phyloP scores from a whole-genome alignment of 2,888 invertebrate genomes.

The Bibio marci region DNA sequence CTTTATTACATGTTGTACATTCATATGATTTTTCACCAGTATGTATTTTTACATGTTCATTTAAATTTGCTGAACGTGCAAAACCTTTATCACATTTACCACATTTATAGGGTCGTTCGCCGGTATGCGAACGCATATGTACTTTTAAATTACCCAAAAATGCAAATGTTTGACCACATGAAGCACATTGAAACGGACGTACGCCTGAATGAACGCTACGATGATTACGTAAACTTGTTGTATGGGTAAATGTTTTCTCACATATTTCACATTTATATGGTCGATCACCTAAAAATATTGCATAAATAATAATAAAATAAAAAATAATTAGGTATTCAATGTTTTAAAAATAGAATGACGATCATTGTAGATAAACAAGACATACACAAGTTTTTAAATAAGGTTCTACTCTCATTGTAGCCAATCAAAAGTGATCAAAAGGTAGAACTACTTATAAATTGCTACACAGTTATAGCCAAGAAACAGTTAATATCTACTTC shows the following conservation, averaged over 20 bases:
- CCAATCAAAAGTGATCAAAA: no score
- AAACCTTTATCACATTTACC: slow-evolving; percentile 8
- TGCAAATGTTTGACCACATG: slow-evolving; percentile 8
- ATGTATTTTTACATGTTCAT: slow-evolving; percentile 7
- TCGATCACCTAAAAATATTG: slow-evolving; percentile 4
- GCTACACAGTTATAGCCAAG: no score
- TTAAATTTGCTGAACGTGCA: slow-evolving; percentile 6
- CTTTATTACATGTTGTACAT: slow-evolving; percentile 6
- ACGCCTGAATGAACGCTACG: slow-evolving; percentile 5
- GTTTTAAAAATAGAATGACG: no score
- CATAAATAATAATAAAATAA: no score
- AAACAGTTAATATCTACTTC: no score
- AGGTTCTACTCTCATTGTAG: no score
- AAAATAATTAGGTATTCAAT: no score
- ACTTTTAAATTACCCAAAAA: slow-evolving; percentile 7
- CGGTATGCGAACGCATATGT: slow-evolving; percentile 8
- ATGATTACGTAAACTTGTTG: slow-evolving; percentile 7
- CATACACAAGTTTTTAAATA: no score
- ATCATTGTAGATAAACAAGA: no score
- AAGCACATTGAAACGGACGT: slow-evolving; percentile 6
- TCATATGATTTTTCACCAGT: slow-evolving; percentile 4
- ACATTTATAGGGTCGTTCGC: slow-evolving; percentile 7
- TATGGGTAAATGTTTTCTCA: slow-evolving; percentile 7
- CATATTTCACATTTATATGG: slow-evolving; percentile 7
- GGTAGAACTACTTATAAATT: no score